Base-by-base conservation (phyloP, 1,140 invertebrate genomes). In the Apis florea region DNA sequence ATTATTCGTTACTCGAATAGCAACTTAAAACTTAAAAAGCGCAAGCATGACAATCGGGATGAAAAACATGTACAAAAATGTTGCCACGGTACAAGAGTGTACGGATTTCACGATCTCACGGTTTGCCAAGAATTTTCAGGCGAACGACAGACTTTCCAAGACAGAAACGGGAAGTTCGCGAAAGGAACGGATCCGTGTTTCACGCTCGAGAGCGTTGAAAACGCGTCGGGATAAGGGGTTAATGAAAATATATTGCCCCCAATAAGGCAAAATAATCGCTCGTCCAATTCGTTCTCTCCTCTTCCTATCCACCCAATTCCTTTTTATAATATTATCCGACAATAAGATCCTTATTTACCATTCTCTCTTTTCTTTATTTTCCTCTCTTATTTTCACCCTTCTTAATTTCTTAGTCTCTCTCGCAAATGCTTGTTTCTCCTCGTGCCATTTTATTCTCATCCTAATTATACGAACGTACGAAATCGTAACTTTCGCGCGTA, bases 221-320 rank as follows among this genome's bases (percentile, higher is more conserved):
- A 51, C 49, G 51, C 24, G 51, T 15, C 26, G 19, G 17, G 1
- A 40, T 13, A 49, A 59, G 17, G 77, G 26, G 26, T 63, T 63
- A 72, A 72, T 53, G 68, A 58, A 79, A 79, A 79, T 61, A 71
- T 68, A 53, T n/a, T 21, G 63, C 64, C n/a, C 10, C 26, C 26
- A 24, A 79, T 79, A 71, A 79, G 49, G 61, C 15, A 69, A 71
- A 63, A 71, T 69, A 71, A 79, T 79, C 17, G 54, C 47, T 53
- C 21, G 68, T 53, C 58, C 56, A 53, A 59, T 40, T 51, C 49
- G 17, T 71, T 77, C n/a, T 1, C n/a, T 54, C 54, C 51, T 11
- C n/a, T 4, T 21, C 40, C 51, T 49, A 24, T 11, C n/a, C 49
- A 13, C n/a, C 47, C 9, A 64, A 31, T 51, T 74, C 8, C 56